Conservation (phyloP, 2,888 invertebrate genomes). For the Cryptocephalus primarius region DNA sequence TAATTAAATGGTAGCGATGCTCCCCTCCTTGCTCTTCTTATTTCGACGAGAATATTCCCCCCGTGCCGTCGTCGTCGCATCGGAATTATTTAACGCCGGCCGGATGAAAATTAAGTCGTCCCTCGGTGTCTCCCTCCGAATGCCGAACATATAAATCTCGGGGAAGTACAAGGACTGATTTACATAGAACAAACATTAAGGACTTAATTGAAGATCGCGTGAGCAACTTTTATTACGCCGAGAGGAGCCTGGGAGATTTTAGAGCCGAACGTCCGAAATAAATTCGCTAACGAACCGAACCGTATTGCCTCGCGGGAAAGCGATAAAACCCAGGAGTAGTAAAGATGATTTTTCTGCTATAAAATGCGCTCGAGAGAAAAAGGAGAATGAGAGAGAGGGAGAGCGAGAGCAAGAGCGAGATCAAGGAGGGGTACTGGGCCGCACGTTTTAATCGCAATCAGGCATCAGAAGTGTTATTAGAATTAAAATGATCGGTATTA, state of each 20-base stretch:
- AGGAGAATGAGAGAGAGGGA: not conserved
- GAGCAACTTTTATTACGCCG: slow-evolving; percentile 24
- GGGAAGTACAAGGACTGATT: slow-evolving; percentile 20
- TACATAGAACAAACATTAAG: slow-evolving; percentile 29
- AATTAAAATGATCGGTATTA: too few species aligned
- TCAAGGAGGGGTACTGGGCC: too few species aligned
- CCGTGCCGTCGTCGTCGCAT: too few species aligned
- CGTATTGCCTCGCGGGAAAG: slow-evolving; percentile 7
- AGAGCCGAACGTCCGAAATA: slow-evolving; percentile 8
- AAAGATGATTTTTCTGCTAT: not conserved
- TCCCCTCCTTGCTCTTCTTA: too few species aligned
- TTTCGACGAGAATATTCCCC: too few species aligned
- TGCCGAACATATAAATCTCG: slow-evolving; percentile 20
- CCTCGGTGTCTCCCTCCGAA: too few species aligned
- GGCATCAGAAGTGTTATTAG: not conserved
- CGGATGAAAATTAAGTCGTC: too few species aligned
- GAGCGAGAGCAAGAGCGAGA: too few species aligned
- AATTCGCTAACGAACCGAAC: slow-evolving; percentile 10
- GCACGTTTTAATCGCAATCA: not conserved
- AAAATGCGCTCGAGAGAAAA: not conserved
- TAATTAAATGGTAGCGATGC: too few species aligned
- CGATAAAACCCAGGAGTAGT: not conserved
- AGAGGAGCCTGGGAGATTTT: slow-evolving; percentile 9
- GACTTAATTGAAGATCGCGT: slow-evolving; percentile 29
- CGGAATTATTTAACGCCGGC: too few species aligned